Conservation (phyloP, 1,140 invertebrate genomes). For the Antheraea pernyi region DNA sequence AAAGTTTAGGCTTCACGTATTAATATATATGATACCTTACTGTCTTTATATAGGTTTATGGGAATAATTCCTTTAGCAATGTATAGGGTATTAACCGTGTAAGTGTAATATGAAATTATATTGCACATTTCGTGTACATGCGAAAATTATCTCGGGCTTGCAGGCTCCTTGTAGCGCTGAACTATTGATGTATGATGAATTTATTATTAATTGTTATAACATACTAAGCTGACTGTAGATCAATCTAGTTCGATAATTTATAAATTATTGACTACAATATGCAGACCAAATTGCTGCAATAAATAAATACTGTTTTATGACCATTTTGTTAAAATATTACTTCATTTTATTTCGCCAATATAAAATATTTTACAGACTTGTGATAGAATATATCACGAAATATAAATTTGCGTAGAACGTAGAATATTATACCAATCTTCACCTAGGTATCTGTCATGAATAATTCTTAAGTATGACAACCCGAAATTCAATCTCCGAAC, state of each 20-base stretch:
- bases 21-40: too few species aligned
- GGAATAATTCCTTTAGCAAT: too few species aligned
- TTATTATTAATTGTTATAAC: too few species aligned
- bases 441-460: slow-evolving; percentile 59
- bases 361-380: too few species aligned
- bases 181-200: background rate
- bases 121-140: background rate
- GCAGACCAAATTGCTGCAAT: too few species aligned
- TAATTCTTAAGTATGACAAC: slow-evolving; percentile 68
- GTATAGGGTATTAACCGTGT: background rate
- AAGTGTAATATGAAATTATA: background rate
- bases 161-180: background rate
- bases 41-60: too few species aligned
- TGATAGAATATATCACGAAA: too few species aligned
- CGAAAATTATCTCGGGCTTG: background rate
- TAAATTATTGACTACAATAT: background rate
- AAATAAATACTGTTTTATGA: too few species aligned
- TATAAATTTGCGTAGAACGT: background rate
- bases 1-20: too few species aligned
- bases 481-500: slow-evolving; percentile 76
- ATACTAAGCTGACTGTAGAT: background rate
- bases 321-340: too few species aligned
- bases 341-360: too few species aligned
- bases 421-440: slow-evolving; percentile 45
- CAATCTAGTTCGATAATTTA: background rate